Conservation (phyloP, 2,113 vertebrate species). For the Panurus biarmicus region DNA sequence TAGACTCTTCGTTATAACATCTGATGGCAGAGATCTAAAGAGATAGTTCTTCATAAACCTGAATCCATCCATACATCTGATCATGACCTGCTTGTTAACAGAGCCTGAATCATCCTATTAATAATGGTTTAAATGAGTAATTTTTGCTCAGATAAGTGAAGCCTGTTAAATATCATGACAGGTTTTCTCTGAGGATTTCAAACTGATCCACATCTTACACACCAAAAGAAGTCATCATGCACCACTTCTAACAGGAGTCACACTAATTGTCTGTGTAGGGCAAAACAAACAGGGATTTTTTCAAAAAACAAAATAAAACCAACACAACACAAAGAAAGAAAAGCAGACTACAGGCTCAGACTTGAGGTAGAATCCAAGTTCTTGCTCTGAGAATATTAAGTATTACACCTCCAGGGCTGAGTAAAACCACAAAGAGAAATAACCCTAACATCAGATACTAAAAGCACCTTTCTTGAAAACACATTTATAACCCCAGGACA, state of each 20-base stretch:
- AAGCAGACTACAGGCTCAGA: neutral
- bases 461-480: neutral
- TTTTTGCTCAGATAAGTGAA: conserved; percentile 9
- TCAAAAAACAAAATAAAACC: neutral
- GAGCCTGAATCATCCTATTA: neutral
- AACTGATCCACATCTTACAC: neutral
- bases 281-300: conserved; percentile 9
- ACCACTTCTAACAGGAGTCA: neutral
- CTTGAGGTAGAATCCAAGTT: conserved; percentile 6
- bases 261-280: neutral
- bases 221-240: neutral
- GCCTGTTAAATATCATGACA: neutral
- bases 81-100: conserved; percentile 14
- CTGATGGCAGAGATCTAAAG: neutral
- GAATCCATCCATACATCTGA: neutral
- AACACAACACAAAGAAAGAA: neutral
- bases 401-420: neutral
- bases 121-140: neutral
- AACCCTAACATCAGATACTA: neutral
- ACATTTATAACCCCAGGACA: neutral
- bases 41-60: conserved; percentile 34
- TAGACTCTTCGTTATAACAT: neutral
- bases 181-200: neutral
- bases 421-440: conserved; percentile 5
- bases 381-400: neutral